Percentiles rank a stretch among this genome's conserved stretches.
These are phyloP conservation scores for Ectemnius lituratus DNA, from an alignment of 2,888 invertebrate species.

Conservation along the genomic window DNA sequence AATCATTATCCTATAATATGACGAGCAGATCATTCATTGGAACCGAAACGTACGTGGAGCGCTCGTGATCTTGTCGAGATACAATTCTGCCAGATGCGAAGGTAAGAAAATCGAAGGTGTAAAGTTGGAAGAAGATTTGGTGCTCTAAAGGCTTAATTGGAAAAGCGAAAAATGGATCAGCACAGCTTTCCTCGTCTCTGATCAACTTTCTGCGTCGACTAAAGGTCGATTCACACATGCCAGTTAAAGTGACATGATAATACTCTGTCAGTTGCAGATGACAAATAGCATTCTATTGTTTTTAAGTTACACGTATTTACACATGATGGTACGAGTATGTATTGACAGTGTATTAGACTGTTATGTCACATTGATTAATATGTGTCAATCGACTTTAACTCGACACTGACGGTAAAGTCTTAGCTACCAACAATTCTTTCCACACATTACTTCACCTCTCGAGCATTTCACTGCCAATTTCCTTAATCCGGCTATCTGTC, in stretches of 20 bases:
- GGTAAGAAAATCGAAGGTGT: constrained; percentile 37
- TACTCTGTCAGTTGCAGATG: no score
- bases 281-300: no score
- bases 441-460: constrained; percentile 32
- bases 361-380: no score
- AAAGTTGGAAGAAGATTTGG: constrained; percentile 28
- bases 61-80: constrained; percentile 15
- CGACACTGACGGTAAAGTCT: constrained; percentile 42
- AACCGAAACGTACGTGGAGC: background rate
- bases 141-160: constrained; percentile 24
- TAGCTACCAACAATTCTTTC: constrained; percentile 45
- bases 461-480: constrained; percentile 20
- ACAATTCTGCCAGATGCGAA: constrained; percentile 2
- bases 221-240: background rate
- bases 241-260: no score
- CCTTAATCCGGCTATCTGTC: no score
- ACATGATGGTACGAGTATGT: no score
- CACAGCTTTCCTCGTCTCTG: constrained; percentile 18
- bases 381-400: background rate
- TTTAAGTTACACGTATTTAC: no score
- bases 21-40: background rate
- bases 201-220: constrained; percentile 33
- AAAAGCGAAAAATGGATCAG: constrained; percentile 56
- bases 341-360: no score
- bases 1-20: constrained; percentile 9